Evolutionary conservation across 2,797 vertebrate genomes (phyloP).

Genomic region (Margarornis squamiger): DNA sequence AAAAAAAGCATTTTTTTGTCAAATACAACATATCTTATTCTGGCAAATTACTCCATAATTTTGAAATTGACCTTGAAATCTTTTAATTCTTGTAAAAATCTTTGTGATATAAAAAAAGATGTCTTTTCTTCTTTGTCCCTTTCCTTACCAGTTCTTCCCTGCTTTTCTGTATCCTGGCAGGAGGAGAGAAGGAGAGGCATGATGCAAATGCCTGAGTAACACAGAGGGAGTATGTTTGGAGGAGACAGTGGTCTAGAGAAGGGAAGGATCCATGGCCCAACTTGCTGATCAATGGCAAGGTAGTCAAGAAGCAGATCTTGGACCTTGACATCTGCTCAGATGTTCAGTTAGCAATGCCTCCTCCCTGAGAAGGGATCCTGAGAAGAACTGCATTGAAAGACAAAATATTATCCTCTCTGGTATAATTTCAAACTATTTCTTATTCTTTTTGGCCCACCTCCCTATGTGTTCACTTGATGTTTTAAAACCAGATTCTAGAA

Average conservation of each 20-base stretch:
- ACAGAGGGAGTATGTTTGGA: neutral
- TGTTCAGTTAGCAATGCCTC: fast-evolving
- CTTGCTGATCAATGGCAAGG: fast-evolving
- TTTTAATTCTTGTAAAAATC: neutral
- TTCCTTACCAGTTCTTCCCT: neutral
- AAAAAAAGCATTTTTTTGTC: neutral
- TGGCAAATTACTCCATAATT: neutral
- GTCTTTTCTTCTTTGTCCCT: neutral
- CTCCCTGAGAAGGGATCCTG: neutral
- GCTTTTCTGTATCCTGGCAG: neutral
- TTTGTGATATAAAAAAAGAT: neutral
- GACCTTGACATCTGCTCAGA: fast-evolving
- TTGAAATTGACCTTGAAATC: neutral
- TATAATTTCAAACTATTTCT: neutral
- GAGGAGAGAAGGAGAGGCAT: neutral
- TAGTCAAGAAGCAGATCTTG: neutral
- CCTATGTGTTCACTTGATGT: neutral
- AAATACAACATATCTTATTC: neutral
- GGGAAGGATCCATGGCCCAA: neutral
- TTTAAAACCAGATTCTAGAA: neutral
- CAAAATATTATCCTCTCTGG: neutral
- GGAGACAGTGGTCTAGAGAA: neutral
- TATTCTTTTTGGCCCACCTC: neutral
- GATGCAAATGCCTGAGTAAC: neutral
- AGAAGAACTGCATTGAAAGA: neutral